phyloP scores from a whole-genome alignment of 2,113 vertebrate genomes.

The Callocephalon fimbriatum region DNA sequence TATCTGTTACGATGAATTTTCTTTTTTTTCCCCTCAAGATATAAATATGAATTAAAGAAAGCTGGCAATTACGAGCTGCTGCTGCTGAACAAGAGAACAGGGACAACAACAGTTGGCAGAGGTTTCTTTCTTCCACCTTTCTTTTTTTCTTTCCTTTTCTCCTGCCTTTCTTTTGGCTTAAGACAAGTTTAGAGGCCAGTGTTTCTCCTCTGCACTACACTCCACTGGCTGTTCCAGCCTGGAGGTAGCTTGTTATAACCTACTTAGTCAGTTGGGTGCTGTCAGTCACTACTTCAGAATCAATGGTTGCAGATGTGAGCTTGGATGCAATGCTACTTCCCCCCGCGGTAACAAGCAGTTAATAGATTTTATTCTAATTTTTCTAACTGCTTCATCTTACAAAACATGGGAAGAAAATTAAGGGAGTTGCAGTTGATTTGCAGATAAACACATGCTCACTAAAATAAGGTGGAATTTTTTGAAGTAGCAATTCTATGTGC shows the following conservation, averaged over 20 bases:
- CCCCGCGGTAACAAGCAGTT: constrained; percentile 70
- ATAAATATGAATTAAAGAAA: constrained; percentile 71
- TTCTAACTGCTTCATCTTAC: constrained; percentile 62
- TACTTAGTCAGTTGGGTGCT: constrained; percentile 78
- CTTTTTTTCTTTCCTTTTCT: background rate
- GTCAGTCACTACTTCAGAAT: constrained; percentile 78
- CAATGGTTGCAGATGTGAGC: constrained; percentile 75
- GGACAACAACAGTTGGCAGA: constrained; percentile 26
- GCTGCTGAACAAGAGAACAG: constrained; percentile 44
- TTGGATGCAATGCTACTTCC: constrained; percentile 56
- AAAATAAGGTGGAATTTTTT: constrained; percentile 51
- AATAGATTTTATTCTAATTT: constrained; percentile 82
- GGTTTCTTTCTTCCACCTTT: background rate
- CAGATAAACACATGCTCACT: constrained; percentile 14
- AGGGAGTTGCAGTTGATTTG: constrained; percentile 7
- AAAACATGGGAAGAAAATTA: constrained; percentile 35
- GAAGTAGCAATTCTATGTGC: constrained; percentile 16
- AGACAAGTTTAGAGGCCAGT: constrained; percentile 69
- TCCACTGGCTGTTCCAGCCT: constrained; percentile 69
- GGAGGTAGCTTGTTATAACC: constrained; percentile 80
- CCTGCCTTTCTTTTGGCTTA: constrained; percentile 57
- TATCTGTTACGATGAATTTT: constrained; percentile 64
- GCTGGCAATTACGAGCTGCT: constrained; percentile 69
- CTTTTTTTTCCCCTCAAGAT: constrained; percentile 69
- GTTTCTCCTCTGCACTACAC: constrained; percentile 69